Conservation (phyloP, 2,888 invertebrate species). For the Rhodophaea formosa region DNA sequence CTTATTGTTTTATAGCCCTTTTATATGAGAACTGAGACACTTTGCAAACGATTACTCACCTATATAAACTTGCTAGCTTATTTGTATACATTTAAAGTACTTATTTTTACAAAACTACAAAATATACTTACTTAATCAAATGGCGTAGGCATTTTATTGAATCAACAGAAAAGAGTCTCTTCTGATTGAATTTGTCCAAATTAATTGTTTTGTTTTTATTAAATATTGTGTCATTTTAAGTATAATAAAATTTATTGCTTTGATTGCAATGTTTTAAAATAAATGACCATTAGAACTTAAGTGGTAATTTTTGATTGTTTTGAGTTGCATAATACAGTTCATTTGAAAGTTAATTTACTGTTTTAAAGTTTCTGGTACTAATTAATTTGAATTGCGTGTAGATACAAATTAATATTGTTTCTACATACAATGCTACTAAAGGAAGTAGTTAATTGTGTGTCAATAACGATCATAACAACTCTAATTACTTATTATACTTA, state of each 20-base stretch:
- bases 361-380: not conserved
- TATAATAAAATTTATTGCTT: not conserved
- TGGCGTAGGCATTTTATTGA: not conserved
- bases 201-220: not conserved
- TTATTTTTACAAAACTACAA: not conserved
- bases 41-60: constrained; percentile 26
- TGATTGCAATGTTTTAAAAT: not conserved
- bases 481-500: constrained; percentile 5
- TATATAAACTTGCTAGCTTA: constrained; percentile 18
- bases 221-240: not conserved
- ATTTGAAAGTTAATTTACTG: not conserved
- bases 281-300: not conserved
- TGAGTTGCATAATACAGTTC: not conserved
- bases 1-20: constrained; percentile 42
- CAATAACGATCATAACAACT: not conserved
- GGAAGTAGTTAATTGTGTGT: not conserved
- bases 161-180: too few species aligned
- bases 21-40: constrained; percentile 37
- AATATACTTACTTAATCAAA: not conserved
- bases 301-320: not conserved
- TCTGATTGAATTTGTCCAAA: not conserved
- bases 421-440: not conserved
- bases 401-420: constrained; percentile 1
- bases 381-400: not conserved
- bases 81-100: not conserved